Percentiles rank a stretch among this genome's conserved stretches.
These are phyloP conservation scores for Mastacembelus armatus DNA, from an alignment of 2,797 vertebrate genomes.

Conservation along the genomic window DNA sequence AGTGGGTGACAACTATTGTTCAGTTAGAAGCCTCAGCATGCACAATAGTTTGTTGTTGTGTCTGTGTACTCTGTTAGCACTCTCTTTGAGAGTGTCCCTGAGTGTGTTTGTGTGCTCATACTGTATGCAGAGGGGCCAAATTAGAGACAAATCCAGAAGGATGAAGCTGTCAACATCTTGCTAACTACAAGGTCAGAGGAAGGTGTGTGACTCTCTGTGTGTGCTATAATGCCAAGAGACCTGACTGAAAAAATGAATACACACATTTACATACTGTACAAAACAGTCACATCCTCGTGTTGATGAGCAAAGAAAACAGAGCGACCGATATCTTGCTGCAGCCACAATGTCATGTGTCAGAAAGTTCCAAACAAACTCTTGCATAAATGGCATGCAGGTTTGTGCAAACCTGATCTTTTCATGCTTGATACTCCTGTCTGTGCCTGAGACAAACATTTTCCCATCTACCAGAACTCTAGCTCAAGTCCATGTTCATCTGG, in stretches of 20 bases:
- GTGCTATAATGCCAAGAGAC: not conserved
- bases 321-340: not conserved
- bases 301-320: not conserved
- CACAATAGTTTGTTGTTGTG: not conserved
- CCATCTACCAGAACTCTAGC: not conserved
- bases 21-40: not conserved
- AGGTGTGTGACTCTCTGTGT: slow-evolving; percentile 11
- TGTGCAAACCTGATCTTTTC: slow-evolving; percentile 43
- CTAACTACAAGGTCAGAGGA: slow-evolving; percentile 24
- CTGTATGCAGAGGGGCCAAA: slow-evolving; percentile 7
- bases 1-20: not conserved
- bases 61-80: not conserved
- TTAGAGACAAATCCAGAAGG: slow-evolving; percentile 14
- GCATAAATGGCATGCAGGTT: slow-evolving; percentile 1
- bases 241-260: not conserved
- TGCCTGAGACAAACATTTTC: not conserved
- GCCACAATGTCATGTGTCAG: not conserved
- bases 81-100: not conserved
- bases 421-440: slow-evolving; percentile 15
- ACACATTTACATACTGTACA: slow-evolving; percentile 5
- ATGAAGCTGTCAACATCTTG: slow-evolving; percentile 20
- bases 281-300: not conserved
- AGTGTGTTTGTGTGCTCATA: not conserved
- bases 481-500: slow-evolving; percentile 32
- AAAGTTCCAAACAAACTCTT: slow-evolving; percentile 7